phyloP scores from a whole-genome alignment of 2,113 vertebrate species.

The Diphyllodes magnificus region DNA sequence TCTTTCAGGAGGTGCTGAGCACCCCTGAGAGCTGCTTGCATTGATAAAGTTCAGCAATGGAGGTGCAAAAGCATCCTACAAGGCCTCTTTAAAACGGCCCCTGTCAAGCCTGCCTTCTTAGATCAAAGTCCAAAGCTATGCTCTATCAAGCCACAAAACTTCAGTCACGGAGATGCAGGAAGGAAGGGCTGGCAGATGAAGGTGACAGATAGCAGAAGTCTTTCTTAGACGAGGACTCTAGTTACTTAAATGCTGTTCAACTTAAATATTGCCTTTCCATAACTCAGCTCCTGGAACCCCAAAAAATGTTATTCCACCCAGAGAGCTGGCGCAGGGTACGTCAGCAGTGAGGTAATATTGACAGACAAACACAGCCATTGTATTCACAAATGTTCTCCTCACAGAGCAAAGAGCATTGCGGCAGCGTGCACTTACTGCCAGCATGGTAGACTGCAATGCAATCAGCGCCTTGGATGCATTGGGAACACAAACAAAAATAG shows the following conservation, averaged over 20 bases:
- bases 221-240: not conserved
- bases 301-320: not conserved
- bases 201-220: not conserved
- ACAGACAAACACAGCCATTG: slow-evolving; percentile 42
- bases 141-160: not conserved
- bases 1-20: not conserved
- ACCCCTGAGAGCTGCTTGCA: not conserved
- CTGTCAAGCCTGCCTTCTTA: not conserved
- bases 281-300: not conserved
- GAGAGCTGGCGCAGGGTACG: not conserved
- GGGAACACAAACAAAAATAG: slow-evolving; percentile 60
- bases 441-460: not conserved
- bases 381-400: not conserved
- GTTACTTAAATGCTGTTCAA: not conserved
- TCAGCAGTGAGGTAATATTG: slow-evolving; percentile 42
- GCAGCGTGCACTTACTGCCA: not conserved
- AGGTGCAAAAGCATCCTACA: not conserved
- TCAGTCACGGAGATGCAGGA: not conserved
- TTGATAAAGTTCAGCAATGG: not conserved
- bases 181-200: slow-evolving; percentile 18
- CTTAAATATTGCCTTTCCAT: not conserved
- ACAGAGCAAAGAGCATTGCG: slow-evolving; percentile 12
- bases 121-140: not conserved
- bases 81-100: not conserved
- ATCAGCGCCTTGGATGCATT: slow-evolving; percentile 32